Evolutionary conservation across 2,888 invertebrate genomes (phyloP).

Genomic region (Amblyjoppa fuscipennis): DNA sequence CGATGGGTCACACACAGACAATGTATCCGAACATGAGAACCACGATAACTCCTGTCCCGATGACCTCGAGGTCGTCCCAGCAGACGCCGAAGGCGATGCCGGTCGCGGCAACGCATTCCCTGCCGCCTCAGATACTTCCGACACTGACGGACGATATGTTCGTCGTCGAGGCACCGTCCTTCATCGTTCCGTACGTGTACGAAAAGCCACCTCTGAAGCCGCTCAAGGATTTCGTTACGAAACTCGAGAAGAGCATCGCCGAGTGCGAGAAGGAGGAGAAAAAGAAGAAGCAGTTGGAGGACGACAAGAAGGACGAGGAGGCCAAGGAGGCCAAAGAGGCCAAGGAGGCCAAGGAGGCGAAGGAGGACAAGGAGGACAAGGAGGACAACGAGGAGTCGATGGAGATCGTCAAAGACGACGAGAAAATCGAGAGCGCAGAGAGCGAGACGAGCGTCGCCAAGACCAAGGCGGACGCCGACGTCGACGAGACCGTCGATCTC

Average conservation of each 20-base stretch:
- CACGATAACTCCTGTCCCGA: conserved; percentile 87
- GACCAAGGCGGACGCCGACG: conserved; percentile 65
- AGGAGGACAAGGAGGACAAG: conserved; percentile 81
- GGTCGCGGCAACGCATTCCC: conserved; percentile 77
- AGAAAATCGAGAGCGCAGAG: conserved; percentile 75
- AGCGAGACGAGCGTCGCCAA: conserved; percentile 62
- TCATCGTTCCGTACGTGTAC: conserved; percentile 97
- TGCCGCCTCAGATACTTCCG: conserved; percentile 89
- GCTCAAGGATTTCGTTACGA: conserved; percentile 90
- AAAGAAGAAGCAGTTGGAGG: conserved; percentile 82
- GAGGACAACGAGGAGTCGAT: conserved; percentile 76
- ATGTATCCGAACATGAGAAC: conserved; percentile 89
- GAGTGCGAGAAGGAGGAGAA: conserved; percentile 87
- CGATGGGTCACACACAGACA: conserved; percentile 88
- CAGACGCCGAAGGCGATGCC: conserved; percentile 77
- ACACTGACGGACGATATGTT: conserved; percentile 96
- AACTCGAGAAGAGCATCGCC: conserved; percentile 88
- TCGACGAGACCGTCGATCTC: conserved; percentile 74
- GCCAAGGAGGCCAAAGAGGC: no score
- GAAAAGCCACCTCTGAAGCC: conserved; percentile 94
- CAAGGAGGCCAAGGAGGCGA: conserved; percentile 61
- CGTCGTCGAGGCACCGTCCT: conserved; percentile 96
- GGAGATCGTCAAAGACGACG: conserved; percentile 69
- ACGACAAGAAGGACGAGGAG: conserved; percentile 84
- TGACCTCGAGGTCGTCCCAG: conserved; percentile 80